Conservation (phyloP, 1,140 invertebrate genomes). For the Trichonephila inaurata region DNA sequence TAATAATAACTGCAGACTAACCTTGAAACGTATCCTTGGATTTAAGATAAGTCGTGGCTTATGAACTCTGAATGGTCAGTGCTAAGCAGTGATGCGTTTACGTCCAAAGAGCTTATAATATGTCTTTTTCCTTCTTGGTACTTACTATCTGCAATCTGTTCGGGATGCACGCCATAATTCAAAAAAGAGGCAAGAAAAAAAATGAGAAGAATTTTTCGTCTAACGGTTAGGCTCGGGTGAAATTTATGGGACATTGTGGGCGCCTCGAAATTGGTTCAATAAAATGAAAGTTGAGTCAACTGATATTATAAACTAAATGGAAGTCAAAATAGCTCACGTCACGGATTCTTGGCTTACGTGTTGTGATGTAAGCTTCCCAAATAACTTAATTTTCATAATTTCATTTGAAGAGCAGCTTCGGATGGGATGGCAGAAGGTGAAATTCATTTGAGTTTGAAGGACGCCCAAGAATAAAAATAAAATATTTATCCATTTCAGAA, state of each 20-base stretch:
- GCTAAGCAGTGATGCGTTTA: slow-evolving; percentile 71
- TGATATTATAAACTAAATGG: slow-evolving; percentile 46
- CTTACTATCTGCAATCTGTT: slow-evolving; percentile 52
- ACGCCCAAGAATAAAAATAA: no score
- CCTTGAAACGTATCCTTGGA: slow-evolving; percentile 75
- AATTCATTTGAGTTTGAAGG: not conserved
- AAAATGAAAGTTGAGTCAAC: slow-evolving; percentile 61
- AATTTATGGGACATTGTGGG: slow-evolving; percentile 69
- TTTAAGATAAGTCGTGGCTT: slow-evolving; percentile 71
- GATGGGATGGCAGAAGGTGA: not conserved
- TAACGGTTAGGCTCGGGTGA: slow-evolving; percentile 56
- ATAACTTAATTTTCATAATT: slow-evolving; percentile 12
- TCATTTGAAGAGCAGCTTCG: not conserved
- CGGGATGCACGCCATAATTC: slow-evolving; percentile 46
- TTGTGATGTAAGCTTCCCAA: slow-evolving; percentile 5
- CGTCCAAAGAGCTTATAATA: slow-evolving; percentile 52
- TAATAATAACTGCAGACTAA: slow-evolving; percentile 69
- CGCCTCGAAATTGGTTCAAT: slow-evolving; percentile 58
- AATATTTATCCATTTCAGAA: no score
- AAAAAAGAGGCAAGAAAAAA: not conserved
- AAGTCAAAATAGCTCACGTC: slow-evolving; percentile 27
- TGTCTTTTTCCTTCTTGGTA: slow-evolving; percentile 22
- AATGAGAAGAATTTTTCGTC: slow-evolving; percentile 29
- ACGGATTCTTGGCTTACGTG: slow-evolving; percentile 21
- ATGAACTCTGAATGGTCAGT: slow-evolving; percentile 74